Base-by-base conservation (phyloP, 1,140 invertebrate genomes). In the Neomicropteryx cornuta region DNA sequence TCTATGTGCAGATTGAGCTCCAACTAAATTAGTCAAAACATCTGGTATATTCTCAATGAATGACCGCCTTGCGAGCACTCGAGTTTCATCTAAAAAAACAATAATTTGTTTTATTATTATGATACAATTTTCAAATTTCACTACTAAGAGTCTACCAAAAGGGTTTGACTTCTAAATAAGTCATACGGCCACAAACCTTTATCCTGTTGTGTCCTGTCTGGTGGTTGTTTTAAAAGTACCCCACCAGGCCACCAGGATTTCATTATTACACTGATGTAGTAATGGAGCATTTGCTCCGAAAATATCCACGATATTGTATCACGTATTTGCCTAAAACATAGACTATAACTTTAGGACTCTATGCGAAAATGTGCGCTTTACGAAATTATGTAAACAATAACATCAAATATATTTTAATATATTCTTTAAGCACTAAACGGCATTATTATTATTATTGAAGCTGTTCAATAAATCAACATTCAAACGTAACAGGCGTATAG, bases 241-340 rank as follows among this genome's bases (percentile, higher is more conserved):
- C 86, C 87, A 36, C 85, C 79, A 3, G 86, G 85, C 88, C 89
- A 93, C 73, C 88, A 86, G 1, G 84, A 83, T 55, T 90, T 89
- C 28, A 81, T 75, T 41, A 91, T 76, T 13, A 82, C 66, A 42
- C 83, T 79, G 24, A 87, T 79, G 55, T 93, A 93, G 57, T 87
- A 89, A 49, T 91, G 78, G 39, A 93, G 58, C 85, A 91, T 92
- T 34, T 85, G 77, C 55, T 93, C 89, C 17, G 86, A 90, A 53
- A 91, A 84, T 38, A 90, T 61, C 79, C 86, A 89, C 10, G 77
- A 73, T 33, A 93, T 81, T 1, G 82, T 89, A 49, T 92, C 88
- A 45, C 86, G 73, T 27, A 93, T 79, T 75, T 93, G 88, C 47
- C 86, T 85, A 55, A 46, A 64, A 57, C 51, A 38, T 38, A 34